Evolutionary conservation across 2,888 invertebrate genomes (phyloP).

Genomic region (Sarcophaga caerulescens): DNA sequence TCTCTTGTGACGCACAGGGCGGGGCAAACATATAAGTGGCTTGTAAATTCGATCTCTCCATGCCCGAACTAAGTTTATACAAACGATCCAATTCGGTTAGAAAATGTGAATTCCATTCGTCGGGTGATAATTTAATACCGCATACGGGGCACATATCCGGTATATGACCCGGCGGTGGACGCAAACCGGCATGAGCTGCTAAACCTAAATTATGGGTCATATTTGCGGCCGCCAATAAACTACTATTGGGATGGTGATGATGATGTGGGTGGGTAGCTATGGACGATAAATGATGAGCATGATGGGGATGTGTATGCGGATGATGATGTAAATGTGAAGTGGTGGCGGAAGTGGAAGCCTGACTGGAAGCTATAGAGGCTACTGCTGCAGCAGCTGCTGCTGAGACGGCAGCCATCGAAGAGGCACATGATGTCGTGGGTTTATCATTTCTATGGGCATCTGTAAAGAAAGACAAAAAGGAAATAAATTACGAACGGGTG

Average conservation of each 20-base stretch:
- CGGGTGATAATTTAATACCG: slow-evolving; percentile 85
- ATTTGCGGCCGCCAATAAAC: slow-evolving; percentile 71
- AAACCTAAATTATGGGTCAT: slow-evolving; percentile 70
- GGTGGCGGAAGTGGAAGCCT: slow-evolving; percentile 64
- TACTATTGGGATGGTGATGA: slow-evolving; percentile 70
- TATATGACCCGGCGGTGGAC: slow-evolving; percentile 73
- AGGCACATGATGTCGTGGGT: slow-evolving; percentile 71
- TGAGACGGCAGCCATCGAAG: slow-evolving; percentile 72
- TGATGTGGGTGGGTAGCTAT: slow-evolving; percentile 75
- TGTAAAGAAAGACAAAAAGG: slow-evolving; percentile 64
- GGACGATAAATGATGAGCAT: slow-evolving; percentile 69
- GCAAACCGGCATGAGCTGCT: slow-evolving; percentile 68
- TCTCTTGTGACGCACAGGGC: slow-evolving; percentile 80
- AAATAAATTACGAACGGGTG: slow-evolving; percentile 11
- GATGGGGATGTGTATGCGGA: slow-evolving; percentile 75
- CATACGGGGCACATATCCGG: slow-evolving; percentile 85
- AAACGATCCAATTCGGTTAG: slow-evolving; percentile 87
- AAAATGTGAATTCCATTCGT: slow-evolving; percentile 87
- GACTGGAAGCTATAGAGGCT: slow-evolving; percentile 73
- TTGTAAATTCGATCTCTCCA: slow-evolving; percentile 80
- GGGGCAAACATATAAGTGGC: slow-evolving; percentile 80
- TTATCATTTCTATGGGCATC: slow-evolving; percentile 72
- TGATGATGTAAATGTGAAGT: slow-evolving; percentile 69
- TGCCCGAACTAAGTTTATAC: slow-evolving; percentile 83
- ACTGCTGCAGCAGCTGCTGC: slow-evolving; percentile 71